phyloP scores from a whole-genome alignment of 1,140 invertebrate genomes.

The Drosophila mauritiana region DNA sequence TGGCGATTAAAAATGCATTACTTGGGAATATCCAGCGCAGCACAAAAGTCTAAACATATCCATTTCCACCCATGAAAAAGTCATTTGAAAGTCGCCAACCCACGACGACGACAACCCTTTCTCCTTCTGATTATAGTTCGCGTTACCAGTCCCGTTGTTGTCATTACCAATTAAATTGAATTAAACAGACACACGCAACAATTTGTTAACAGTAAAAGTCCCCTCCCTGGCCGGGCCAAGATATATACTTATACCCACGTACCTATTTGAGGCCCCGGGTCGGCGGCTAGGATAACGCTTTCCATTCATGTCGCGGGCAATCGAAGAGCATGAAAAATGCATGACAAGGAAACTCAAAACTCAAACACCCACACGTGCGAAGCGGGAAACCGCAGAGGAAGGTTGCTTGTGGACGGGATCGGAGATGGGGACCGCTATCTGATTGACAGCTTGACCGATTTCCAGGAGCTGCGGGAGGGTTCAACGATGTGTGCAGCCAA shows the following conservation, averaged over 20 bases:
- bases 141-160: slow-evolving; percentile 53
- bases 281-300: slow-evolving; percentile 51
- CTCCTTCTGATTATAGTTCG: slow-evolving; percentile 41
- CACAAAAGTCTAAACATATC: slow-evolving; percentile 16
- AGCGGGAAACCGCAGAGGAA: slow-evolving; percentile 29
- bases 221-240: neutral
- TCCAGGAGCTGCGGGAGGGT: slow-evolving; percentile 51
- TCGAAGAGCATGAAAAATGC: slow-evolving; percentile 68
- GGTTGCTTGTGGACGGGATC: neutral
- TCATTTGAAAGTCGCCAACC: slow-evolving; percentile 52
- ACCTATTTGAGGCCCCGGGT: slow-evolving; percentile 5
- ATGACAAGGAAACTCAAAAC: slow-evolving; percentile 77
- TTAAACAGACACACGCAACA: slow-evolving; percentile 59
- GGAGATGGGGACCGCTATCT: slow-evolving; percentile 26
- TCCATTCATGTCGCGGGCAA: slow-evolving; percentile 27
- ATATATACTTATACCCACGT: slow-evolving; percentile 22
- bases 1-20: slow-evolving; percentile 75
- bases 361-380: slow-evolving; percentile 54
- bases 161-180: slow-evolving; percentile 78
- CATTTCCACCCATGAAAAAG: slow-evolving; percentile 32
- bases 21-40: neutral
- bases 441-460: slow-evolving; percentile 79
- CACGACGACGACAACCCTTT: slow-evolving; percentile 31
- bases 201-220: slow-evolving; percentile 60
- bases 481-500: slow-evolving; percentile 74